Conservation (phyloP, 2,888 invertebrate genomes). For the Oligia latruncula region DNA sequence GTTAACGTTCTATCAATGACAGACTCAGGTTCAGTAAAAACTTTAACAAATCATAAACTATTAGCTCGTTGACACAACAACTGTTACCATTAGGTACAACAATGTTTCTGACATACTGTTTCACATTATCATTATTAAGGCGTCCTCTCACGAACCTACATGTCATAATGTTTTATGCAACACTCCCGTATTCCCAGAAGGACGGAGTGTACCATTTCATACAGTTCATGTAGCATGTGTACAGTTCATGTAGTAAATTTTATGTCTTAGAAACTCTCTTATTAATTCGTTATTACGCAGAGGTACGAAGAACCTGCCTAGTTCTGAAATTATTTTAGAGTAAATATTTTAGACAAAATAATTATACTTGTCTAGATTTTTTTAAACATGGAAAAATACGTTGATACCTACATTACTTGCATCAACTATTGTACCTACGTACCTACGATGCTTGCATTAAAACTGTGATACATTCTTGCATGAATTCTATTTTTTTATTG, state of each 20-base stretch:
- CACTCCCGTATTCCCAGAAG: constrained; percentile 10
- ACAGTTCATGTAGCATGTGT: constrained; percentile 12
- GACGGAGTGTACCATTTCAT: background rate
- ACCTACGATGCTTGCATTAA: background rate
- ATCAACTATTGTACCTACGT: background rate
- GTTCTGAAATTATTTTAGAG: background rate
- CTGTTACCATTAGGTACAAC: constrained; percentile 2
- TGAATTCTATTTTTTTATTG: no score
- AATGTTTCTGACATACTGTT: constrained; percentile 23
- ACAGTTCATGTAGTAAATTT: constrained; percentile 31
- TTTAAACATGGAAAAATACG: no score
- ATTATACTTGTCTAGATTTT: no score
- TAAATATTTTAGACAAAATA: no score
- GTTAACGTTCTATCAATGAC: background rate
- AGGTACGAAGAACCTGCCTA: background rate
- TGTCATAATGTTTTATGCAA: constrained; percentile 19
- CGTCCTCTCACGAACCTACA: constrained; percentile 11
- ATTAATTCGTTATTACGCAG: constrained; percentile 11
- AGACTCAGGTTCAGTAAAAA: background rate
- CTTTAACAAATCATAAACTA: no score
- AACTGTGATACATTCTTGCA: background rate
- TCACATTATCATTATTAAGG: constrained; percentile 28
- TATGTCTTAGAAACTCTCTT: constrained; percentile 15
- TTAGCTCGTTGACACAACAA: background rate
- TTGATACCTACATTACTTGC: no score